These are phyloP conservation scores for Pachycephala philippinensis DNA, from an alignment of 2,113 vertebrate species.

Conservation along the genomic window DNA sequence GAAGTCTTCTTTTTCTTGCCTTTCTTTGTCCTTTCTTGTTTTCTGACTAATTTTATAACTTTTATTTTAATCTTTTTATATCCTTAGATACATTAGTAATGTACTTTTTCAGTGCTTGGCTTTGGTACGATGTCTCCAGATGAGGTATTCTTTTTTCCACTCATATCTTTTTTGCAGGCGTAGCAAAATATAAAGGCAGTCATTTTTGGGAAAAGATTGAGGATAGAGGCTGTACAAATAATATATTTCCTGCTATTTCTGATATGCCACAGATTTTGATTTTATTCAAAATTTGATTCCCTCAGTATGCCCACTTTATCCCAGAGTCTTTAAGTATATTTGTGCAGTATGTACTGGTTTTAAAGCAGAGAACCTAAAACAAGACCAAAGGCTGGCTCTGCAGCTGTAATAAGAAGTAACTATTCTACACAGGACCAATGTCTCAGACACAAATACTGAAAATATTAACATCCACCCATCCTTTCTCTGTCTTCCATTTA, in stretches of 20 bases:
- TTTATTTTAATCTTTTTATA: not conserved
- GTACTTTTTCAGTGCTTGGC: not conserved
- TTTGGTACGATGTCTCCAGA: not conserved
- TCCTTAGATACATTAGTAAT: not conserved
- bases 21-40: not conserved
- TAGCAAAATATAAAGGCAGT: not conserved
- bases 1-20: not conserved
- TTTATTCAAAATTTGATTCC: not conserved
- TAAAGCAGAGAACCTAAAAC: not conserved
- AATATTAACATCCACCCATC: not conserved
- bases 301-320: not conserved
- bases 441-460: not conserved
- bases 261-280: not conserved
- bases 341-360: not conserved
- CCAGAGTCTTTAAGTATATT: not conserved
- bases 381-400: not conserved
- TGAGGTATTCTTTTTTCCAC: not conserved
- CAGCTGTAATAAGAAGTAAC: not conserved
- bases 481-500: not conserved
- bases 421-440: not conserved
- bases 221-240: not conserved
- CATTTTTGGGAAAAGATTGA: not conserved
- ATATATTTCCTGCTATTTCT: not conserved
- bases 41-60: not conserved
- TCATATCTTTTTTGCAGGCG: not conserved